phyloP scores from a whole-genome alignment of 2,888 invertebrate genomes.

The Metallyticus violacea region DNA sequence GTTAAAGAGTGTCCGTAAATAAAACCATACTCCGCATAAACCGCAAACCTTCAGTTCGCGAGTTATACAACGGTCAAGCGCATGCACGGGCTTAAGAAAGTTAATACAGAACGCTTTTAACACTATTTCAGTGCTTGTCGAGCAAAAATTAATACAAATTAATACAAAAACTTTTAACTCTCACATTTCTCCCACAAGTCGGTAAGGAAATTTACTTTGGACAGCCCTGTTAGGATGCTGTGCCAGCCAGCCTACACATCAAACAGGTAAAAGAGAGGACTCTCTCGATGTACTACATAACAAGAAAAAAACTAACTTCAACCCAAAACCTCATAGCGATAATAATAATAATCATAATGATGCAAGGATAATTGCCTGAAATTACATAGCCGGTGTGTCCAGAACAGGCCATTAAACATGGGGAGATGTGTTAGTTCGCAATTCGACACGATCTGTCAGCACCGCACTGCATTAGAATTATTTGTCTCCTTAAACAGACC shows the following conservation, averaged over 20 bases:
- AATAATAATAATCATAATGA: conserved; percentile 28
- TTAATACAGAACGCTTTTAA: too few relatives aligned
- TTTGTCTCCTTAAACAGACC: background rate
- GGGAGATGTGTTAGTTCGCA: conserved; percentile 15
- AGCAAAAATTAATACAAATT: too few relatives aligned
- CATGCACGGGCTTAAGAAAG: too few relatives aligned
- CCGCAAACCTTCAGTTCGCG: too few relatives aligned
- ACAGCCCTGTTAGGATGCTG: background rate
- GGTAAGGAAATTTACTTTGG: too few relatives aligned
- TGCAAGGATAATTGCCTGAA: conserved; percentile 27
- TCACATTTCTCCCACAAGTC: too few relatives aligned
- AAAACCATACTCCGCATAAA: too few relatives aligned
- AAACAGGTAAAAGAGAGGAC: background rate
- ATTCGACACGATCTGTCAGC: conserved; percentile 24
- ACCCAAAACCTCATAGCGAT: conserved; percentile 5
- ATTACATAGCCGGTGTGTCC: conserved; percentile 18
- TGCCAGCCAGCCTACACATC: background rate
- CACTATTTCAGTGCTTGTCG: too few relatives aligned
- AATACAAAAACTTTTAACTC: too few relatives aligned
- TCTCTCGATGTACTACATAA: background rate
- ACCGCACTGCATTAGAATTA: background rate
- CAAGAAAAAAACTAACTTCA: background rate
- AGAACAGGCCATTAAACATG: background rate
- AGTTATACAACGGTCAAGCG: too few relatives aligned
- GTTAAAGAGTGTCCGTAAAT: too few relatives aligned